A percentile compares a stretch with the other conserved stretches of the same genome.
These are phyloP conservation scores for Metacarcinus magister DNA, from an alignment of 2,888 invertebrate species.

Conservation along the genomic window DNA sequence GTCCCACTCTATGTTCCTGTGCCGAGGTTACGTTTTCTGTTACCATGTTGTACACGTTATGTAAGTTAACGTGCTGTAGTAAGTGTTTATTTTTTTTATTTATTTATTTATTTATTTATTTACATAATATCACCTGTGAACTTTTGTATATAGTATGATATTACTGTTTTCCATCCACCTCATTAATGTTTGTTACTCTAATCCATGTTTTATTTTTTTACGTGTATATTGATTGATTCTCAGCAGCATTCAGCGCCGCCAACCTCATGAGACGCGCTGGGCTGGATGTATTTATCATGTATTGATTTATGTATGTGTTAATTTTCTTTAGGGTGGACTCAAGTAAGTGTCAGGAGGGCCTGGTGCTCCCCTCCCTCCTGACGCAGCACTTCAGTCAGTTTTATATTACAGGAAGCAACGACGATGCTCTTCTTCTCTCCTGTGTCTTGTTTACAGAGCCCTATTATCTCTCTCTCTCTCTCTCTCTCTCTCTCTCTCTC, in stretches of 20 bases:
- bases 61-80: neutral
- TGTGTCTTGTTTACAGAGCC: conserved; percentile 26
- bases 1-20: neutral
- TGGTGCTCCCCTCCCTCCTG: conserved; percentile 7
- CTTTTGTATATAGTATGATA: neutral
- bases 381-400: neutral
- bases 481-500: neutral
- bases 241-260: neutral
- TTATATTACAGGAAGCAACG: neutral
- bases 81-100: neutral
- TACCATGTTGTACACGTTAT: neutral
- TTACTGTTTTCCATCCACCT: neutral
- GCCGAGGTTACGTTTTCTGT: neutral
- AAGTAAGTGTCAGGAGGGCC: neutral
- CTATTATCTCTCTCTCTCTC: neutral
- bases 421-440: neutral
- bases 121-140: no score
- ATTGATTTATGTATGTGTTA: neutral
- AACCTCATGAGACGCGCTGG: neutral
- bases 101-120: neutral
- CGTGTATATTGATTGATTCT: neutral
- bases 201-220: neutral
- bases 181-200: neutral
- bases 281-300: neutral
- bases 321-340: neutral